Percentiles rank a stretch among this genome's conserved stretches.
Conservation (phyloP, 2,797 vertebrate genomes). For the Momotus momota region DNA sequence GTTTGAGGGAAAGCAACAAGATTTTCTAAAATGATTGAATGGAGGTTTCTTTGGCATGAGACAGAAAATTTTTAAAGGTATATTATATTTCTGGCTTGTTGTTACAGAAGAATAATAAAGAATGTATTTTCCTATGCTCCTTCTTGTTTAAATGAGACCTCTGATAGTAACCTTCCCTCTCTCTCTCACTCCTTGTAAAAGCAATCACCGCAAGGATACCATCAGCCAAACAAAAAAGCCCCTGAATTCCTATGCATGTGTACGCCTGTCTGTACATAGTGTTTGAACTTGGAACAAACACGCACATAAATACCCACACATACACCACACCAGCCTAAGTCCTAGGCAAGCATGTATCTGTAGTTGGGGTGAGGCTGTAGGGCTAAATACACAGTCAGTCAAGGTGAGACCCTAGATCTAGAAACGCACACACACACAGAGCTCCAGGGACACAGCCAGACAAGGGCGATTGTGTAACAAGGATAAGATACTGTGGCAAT, state of each 20-base stretch:
- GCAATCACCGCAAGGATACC: neutral
- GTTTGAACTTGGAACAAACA: neutral
- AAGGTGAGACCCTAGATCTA: conserved; percentile 47
- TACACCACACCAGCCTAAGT: fast-evolving
- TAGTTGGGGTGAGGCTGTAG: neutral
- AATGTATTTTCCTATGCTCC: conserved; percentile 85
- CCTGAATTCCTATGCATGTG: neutral
- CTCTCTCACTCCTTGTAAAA: neutral
- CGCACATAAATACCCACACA: neutral
- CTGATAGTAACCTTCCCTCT: neutral
- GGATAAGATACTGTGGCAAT: conserved; percentile 68
- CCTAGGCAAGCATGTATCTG: neutral
- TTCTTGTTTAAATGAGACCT: conserved; percentile 70
- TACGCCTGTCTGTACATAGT: neutral
- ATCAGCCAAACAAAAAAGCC: neutral
- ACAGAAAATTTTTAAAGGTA: conserved; percentile 82
- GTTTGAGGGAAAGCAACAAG: conserved; percentile 49
- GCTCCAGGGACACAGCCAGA: conserved; percentile 18
- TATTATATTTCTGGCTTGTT: conserved; percentile 86
- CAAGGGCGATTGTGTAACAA: conserved; percentile 68
- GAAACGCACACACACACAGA: neutral
- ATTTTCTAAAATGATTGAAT: conserved; percentile 73
- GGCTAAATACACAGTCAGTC: neutral
- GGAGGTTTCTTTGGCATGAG: conserved; percentile 76
- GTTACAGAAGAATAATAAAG: conserved; percentile 87